Percentiles rank a stretch among this genome's conserved stretches.
Evolutionary conservation across 2,888 invertebrate species (phyloP).

Genomic region (Spodoptera picta): DNA sequence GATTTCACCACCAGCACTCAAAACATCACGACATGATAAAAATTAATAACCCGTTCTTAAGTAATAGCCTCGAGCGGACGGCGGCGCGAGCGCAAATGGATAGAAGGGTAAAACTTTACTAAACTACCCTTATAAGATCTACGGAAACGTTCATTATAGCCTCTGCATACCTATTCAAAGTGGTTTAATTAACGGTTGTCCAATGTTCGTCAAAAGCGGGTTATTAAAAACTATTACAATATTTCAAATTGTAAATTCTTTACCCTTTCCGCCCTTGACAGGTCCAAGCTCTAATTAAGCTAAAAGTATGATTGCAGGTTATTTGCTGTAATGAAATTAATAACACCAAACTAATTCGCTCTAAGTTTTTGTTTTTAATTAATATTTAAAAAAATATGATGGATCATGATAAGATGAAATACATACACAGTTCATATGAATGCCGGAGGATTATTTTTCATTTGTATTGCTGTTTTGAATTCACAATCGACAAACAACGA

Average conservation of each 20-base stretch:
- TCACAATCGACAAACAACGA: slow-evolving; percentile 83
- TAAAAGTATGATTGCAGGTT: slow-evolving; percentile 81
- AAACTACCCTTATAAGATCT: slow-evolving; percentile 51
- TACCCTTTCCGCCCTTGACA: slow-evolving; percentile 70
- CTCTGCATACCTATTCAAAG: slow-evolving; percentile 57
- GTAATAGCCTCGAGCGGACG: slow-evolving; percentile 44
- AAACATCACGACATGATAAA: slow-evolving; percentile 48
- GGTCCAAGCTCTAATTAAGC: slow-evolving; percentile 78
- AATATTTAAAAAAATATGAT: slow-evolving; percentile 34
- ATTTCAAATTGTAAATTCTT: slow-evolving; percentile 75
- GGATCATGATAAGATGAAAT: slow-evolving; percentile 29
- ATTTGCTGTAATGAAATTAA: slow-evolving; percentile 70
- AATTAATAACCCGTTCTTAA: slow-evolving; percentile 48
- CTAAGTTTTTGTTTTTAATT: slow-evolving; percentile 31
- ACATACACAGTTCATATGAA: slow-evolving; percentile 28
- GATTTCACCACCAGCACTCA: slow-evolving; percentile 44
- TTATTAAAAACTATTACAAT: slow-evolving; percentile 87
- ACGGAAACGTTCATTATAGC: slow-evolving; percentile 55
- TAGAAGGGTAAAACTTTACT: slow-evolving; percentile 37
- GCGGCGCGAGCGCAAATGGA: slow-evolving; percentile 16
- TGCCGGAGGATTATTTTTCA: slow-evolving; percentile 60
- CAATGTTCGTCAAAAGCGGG: slow-evolving; percentile 76
- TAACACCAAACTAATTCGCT: slow-evolving; percentile 52
- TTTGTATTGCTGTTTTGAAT: slow-evolving; percentile 75
- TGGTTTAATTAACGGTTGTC: slow-evolving; percentile 84